Evolutionary conservation across 2,113 vertebrate genomes (phyloP).

Genomic region (Petromus typicus): DNA sequence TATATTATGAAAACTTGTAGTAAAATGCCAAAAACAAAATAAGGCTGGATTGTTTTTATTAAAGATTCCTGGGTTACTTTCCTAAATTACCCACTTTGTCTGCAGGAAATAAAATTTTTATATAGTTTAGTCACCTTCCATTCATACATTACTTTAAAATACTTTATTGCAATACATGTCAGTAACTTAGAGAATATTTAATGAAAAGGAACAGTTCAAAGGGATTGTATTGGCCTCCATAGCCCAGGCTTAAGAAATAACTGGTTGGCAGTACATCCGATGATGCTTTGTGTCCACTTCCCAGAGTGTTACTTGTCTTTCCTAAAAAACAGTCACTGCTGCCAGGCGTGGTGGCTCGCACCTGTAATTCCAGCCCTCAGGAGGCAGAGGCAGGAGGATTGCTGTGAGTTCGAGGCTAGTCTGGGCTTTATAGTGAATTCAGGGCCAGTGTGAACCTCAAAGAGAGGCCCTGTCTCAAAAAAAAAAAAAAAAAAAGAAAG

Average conservation of each 20-base stretch:
- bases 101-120: background rate
- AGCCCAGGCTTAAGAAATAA: background rate
- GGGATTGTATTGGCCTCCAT: background rate
- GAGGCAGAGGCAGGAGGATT: too few relatives aligned
- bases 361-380: too few relatives aligned
- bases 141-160: background rate
- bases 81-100: background rate
- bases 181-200: background rate
- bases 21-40: background rate
- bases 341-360: too few relatives aligned
- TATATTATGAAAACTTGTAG: background rate
- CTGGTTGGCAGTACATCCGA: background rate
- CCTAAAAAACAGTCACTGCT: background rate
- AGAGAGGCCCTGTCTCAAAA: too few relatives aligned
- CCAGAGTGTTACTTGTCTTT: background rate
- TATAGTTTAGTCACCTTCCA: background rate
- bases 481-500: too few relatives aligned
- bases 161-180: background rate
- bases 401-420: too few relatives aligned
- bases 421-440: too few relatives aligned
- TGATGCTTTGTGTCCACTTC: fast-evolving
- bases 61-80: background rate
- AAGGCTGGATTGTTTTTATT: background rate
- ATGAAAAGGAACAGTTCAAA: background rate
- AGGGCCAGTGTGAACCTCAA: too few relatives aligned